Base-by-base conservation (phyloP, 2,888 invertebrate genomes). In the Phyto melanocephala region DNA sequence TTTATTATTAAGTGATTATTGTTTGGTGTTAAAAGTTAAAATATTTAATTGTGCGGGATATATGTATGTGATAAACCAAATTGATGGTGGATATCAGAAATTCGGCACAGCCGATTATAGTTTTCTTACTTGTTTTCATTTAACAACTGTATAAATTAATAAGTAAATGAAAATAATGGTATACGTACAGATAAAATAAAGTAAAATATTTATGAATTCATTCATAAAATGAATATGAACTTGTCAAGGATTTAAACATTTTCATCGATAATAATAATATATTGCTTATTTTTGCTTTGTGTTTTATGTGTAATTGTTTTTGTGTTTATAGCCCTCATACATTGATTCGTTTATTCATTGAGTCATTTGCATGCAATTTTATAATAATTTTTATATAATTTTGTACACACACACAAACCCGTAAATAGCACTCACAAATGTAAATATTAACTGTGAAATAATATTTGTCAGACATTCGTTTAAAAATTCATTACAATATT, bases 161-260 rank as follows among this genome's bases (percentile, higher is more conserved):
- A 50, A 52, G 5, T n/a, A 52, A 52, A 6, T 52, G 7, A 52
- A 52, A 11, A 47, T 4, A 24, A 52, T n/a, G 22, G 8, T 45
- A 17, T 17, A 28, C 4, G 3, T 28, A n/a, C 11, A 35, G 22
- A 60, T 68, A 52, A 42, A 47, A 42, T 47, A 56, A 40, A 60
- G 33, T 52, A 35, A 70, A 71, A 71, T 58, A 79, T 54, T 52
- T 47, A 52, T 52, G 17, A 65, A 72, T 62, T 24, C 22, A 67
- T 52, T 35, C 11, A 20, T 15, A n/a, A 54, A 56, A 70, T 28
- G 8, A 17, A 54, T 60, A 45, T 42, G 37, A 67, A 67, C 67
- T 72, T 52, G 40, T 13, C 10, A 42, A 13, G 72, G 60, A 52
- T 54, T 67, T 33, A 65, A 79, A 42, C 13, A 37, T 45, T 70